phyloP scores from a whole-genome alignment of 2,888 invertebrate genomes.

The Bruchidius siliquastri region DNA sequence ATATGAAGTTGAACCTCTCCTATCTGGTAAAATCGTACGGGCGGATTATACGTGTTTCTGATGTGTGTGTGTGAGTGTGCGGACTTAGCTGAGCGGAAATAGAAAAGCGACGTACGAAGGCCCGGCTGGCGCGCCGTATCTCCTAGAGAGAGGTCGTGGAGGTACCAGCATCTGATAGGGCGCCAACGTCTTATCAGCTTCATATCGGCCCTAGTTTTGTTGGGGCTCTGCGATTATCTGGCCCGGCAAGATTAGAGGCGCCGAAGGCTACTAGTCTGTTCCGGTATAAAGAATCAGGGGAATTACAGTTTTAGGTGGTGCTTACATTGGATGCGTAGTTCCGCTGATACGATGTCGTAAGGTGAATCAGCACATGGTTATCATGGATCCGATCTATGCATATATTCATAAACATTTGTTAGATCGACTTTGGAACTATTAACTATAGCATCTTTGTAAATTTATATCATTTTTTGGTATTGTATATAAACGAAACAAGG shows the following conservation, averaged over 20 bases:
- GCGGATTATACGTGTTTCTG: constrained; percentile 13
- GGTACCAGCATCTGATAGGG: constrained; percentile 36
- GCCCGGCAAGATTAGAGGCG: background rate
- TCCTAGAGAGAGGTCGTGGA: constrained; percentile 19
- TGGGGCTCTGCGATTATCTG: constrained; percentile 27
- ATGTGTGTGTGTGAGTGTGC: constrained; percentile 13
- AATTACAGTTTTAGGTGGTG: too few species aligned
- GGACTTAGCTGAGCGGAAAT: constrained; percentile 21
- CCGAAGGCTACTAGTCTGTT: background rate
- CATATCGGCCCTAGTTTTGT: constrained; percentile 24
- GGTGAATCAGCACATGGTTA: too few species aligned
- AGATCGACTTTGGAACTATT: too few species aligned
- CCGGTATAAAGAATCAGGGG: background rate
- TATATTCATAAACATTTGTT: too few species aligned
- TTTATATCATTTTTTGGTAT: too few species aligned
- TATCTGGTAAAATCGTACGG: background rate
- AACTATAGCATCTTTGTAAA: too few species aligned
- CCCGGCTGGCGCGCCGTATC: background rate
- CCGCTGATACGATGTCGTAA: too few species aligned
- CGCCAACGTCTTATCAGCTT: constrained; percentile 21
- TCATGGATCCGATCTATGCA: too few species aligned
- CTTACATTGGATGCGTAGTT: too few species aligned
- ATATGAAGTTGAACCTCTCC: background rate
- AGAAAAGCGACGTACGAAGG: constrained; percentile 24
- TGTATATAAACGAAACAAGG: too few species aligned